phyloP scores from a whole-genome alignment of 2,797 vertebrate genomes.

The Muscicapa comitata region DNA sequence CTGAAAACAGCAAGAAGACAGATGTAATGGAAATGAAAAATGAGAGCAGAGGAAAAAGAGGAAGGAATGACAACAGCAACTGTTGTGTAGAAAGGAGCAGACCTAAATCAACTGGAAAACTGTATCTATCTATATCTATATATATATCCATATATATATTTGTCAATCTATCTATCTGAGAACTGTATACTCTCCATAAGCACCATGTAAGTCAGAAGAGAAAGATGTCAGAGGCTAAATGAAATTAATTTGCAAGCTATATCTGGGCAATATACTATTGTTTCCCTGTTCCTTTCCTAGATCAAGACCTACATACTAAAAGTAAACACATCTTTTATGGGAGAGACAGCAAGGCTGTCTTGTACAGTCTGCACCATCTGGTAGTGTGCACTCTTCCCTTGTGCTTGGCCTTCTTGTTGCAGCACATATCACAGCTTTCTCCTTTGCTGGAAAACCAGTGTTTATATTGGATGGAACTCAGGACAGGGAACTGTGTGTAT shows the following conservation, averaged over 20 bases:
- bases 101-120: neutral
- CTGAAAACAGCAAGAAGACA: neutral
- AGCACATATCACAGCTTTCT: neutral
- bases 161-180: fast-evolving
- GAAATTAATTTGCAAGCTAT: neutral
- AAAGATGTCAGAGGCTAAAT: neutral
- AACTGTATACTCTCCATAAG: neutral
- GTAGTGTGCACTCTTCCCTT: neutral
- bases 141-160: too few species aligned
- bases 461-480: conserved; percentile 24
- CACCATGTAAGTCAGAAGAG: neutral
- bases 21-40: neutral
- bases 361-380: neutral
- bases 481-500: neutral
- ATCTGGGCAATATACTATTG: neutral
- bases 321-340: neutral
- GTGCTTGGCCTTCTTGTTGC: neutral
- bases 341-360: neutral
- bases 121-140: fast-evolving
- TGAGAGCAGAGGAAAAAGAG: neutral
- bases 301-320: neutral
- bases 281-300: neutral
- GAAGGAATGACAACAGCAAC: neutral
- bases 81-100: neutral
- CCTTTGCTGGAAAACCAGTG: neutral